phyloP scores from a whole-genome alignment of 2,113 vertebrate genomes.

The Brachyistius frenatus region DNA sequence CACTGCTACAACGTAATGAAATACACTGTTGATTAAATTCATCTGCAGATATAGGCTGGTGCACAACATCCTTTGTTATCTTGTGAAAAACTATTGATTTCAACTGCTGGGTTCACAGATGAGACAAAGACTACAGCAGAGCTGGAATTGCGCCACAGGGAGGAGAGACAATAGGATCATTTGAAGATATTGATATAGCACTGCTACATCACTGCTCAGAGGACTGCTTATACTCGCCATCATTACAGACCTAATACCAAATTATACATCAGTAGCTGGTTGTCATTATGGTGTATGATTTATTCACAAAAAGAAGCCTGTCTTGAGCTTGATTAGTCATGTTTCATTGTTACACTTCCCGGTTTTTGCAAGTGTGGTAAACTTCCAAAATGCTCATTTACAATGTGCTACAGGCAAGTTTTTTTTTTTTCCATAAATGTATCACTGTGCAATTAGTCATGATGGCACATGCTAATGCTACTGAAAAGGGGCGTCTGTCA shows the following conservation, averaged over 20 bases:
- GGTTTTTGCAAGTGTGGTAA: conserved; percentile 1
- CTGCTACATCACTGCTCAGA: conserved; percentile 49
- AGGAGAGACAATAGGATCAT: conserved; percentile 57
- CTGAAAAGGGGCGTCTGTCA: background rate
- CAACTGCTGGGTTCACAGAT: conserved; percentile 45
- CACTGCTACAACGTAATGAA: background rate
- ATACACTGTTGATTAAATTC: conserved; percentile 45
- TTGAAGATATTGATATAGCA: conserved; percentile 51
- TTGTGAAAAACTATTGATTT: conserved; percentile 69
- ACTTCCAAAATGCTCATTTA: conserved; percentile 3
- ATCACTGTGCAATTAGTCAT: background rate
- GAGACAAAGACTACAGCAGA: conserved; percentile 51
- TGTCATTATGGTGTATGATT: conserved; percentile 36
- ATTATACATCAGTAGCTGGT: conserved; percentile 39
- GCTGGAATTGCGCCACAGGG: conserved; percentile 48
- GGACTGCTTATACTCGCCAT: conserved; percentile 38
- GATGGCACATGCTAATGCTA: background rate
- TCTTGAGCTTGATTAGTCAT: conserved; percentile 23
- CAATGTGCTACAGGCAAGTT: background rate
- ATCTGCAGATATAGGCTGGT: conserved; percentile 22
- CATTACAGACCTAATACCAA: conserved; percentile 51
- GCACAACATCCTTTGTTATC: conserved; percentile 59
- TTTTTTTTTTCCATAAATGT: background rate
- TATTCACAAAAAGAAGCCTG: conserved; percentile 36
- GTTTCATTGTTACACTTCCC: conserved; percentile 13